phyloP scores from a whole-genome alignment of 2,113 vertebrate species.

The Melospiza georgiana region DNA sequence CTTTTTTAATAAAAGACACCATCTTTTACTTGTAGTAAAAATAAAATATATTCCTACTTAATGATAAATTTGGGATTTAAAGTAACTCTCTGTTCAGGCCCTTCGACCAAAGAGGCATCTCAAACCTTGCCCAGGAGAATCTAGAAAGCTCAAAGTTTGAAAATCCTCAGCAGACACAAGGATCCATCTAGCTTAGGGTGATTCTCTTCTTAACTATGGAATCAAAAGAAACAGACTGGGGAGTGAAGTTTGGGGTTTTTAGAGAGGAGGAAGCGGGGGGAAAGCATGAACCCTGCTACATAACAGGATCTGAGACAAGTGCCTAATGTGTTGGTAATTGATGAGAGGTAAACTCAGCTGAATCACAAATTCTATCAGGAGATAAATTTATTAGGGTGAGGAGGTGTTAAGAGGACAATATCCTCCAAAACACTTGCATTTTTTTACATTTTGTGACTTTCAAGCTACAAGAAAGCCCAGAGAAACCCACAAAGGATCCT shows the following conservation, averaged over 20 bases:
- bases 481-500: background rate
- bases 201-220: background rate
- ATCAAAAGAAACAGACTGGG: background rate
- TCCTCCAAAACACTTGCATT: background rate
- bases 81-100: background rate
- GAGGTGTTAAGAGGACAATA: background rate
- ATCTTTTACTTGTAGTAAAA: background rate
- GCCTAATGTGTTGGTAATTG: background rate
- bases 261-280: rapidly evolving
- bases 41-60: background rate
- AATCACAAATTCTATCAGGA: background rate
- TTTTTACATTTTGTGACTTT: background rate
- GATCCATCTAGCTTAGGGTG: background rate
- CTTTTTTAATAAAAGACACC: background rate
- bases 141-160: background rate
- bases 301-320: background rate
- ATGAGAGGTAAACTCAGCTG: background rate
- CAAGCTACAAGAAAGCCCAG: background rate
- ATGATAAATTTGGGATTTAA: background rate
- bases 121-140: background rate
- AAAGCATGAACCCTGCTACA: background rate
- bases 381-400: background rate
- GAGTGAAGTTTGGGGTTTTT: rapidly evolving
- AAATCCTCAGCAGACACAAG: background rate
- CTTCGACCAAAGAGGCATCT: background rate